phyloP scores from a whole-genome alignment of 2,888 invertebrate species.

The Sminthurides aquaticus region DNA sequence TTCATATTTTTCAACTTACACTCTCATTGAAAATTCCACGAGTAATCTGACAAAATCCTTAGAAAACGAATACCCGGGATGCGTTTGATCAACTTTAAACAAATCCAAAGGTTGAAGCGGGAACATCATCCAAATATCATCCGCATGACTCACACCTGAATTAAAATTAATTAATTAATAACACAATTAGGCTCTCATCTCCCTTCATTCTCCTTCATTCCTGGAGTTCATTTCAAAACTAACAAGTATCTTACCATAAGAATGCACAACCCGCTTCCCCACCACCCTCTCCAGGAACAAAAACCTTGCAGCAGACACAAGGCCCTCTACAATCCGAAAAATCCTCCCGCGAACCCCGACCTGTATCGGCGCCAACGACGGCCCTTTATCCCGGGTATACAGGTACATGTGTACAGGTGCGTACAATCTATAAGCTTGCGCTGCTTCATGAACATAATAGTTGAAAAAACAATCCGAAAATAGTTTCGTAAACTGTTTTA shows the following conservation, averaged over 20 bases:
- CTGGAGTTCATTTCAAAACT: no score
- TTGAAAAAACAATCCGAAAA: neutral
- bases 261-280: no score
- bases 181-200: no score
- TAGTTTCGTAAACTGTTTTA: neutral
- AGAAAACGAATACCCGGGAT: conserved; percentile 1
- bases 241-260: no score
- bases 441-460: neutral
- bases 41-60: conserved; percentile 8
- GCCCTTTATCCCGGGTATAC: neutral
- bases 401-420: neutral
- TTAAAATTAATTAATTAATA: no score
- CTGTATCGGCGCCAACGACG: neutral
- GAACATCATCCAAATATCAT: neutral
- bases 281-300: neutral
- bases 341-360: neutral
- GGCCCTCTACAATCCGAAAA: neutral
- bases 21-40: neutral
- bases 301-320: neutral
- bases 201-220: no score
- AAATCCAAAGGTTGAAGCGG: conserved; percentile 6
- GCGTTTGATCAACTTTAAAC: neutral
- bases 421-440: neutral
- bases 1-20: neutral
- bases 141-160: conserved; percentile 2